These are phyloP conservation scores for Drosophila triauraria DNA, from an alignment of 1,140 invertebrate species.

Conservation along the genomic window DNA sequence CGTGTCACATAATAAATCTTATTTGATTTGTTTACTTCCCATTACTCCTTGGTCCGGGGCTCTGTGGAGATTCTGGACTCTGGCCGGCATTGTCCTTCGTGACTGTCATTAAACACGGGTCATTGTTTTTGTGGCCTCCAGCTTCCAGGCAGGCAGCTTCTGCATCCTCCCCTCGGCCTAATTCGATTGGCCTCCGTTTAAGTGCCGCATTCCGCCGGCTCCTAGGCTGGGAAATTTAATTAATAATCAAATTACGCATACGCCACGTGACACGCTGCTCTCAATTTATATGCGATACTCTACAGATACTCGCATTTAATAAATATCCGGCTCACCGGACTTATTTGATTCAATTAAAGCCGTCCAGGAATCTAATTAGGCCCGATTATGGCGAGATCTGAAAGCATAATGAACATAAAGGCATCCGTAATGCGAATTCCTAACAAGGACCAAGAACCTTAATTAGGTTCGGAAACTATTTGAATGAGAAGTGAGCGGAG, in stretches of 20 bases:
- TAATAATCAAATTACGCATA: conserved; percentile 83
- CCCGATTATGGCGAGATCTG: conserved; percentile 5
- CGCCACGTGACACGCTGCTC: conserved; percentile 58
- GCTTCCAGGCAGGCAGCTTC: conserved; percentile 1
- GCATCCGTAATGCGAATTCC: background rate
- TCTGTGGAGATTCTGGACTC: conserved; percentile 4
- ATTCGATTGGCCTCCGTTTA: conserved; percentile 76
- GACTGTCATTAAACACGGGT: conserved; percentile 60
- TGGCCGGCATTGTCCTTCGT: conserved; percentile 41
- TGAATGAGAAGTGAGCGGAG: too few relatives aligned
- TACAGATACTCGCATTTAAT: conserved; percentile 15
- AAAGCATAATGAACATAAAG: background rate
- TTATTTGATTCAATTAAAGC: conserved; percentile 68
- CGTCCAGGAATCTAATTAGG: conserved; percentile 34
- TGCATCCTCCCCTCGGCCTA: conserved; percentile 24
- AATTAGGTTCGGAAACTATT: background rate
- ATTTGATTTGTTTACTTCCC: conserved; percentile 81
- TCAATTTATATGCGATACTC: conserved; percentile 31
- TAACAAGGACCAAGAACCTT: background rate
- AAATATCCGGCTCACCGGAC: conserved; percentile 17
- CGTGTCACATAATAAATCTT: conserved; percentile 84
- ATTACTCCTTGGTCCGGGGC: conserved; percentile 15
- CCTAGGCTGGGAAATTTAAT: conserved; percentile 58
- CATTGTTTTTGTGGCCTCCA: conserved; percentile 64
- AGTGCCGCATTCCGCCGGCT: conserved; percentile 42